These are phyloP conservation scores for Elephas maximus DNA, from an alignment of 2,113 vertebrate species.

Conservation along the genomic window DNA sequence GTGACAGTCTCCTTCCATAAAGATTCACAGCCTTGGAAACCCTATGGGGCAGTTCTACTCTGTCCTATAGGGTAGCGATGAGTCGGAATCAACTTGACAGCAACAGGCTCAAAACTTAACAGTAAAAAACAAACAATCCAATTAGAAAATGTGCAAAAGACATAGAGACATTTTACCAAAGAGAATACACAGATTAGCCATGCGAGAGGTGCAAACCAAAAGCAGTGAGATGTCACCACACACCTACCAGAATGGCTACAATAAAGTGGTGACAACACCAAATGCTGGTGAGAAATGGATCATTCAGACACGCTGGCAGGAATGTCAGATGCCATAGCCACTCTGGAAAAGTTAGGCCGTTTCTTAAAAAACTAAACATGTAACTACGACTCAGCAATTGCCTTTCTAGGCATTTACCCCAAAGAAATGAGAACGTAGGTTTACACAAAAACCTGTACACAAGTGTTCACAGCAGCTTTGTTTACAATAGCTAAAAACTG, in stretches of 20 bases:
- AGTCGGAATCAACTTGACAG: too few relatives aligned
- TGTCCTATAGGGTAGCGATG: too few relatives aligned
- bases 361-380: background rate
- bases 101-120: background rate
- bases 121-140: background rate
- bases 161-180: background rate
- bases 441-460: background rate
- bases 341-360: background rate
- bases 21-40: too few relatives aligned
- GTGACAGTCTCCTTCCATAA: too few relatives aligned
- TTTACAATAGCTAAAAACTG: background rate
- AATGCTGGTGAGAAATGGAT: background rate
- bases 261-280: background rate
- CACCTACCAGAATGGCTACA: background rate
- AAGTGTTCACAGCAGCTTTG: background rate
- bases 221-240: background rate
- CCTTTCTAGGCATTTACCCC: background rate
- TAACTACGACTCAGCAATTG: background rate
- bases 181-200: background rate
- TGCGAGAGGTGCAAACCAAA: background rate
- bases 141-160: background rate
- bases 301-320: background rate
- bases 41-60: too few relatives aligned
- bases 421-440: background rate
- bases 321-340: background rate